Base-by-base conservation (phyloP, 1,140 invertebrate genomes). In the Oryctes rhinoceros region DNA sequence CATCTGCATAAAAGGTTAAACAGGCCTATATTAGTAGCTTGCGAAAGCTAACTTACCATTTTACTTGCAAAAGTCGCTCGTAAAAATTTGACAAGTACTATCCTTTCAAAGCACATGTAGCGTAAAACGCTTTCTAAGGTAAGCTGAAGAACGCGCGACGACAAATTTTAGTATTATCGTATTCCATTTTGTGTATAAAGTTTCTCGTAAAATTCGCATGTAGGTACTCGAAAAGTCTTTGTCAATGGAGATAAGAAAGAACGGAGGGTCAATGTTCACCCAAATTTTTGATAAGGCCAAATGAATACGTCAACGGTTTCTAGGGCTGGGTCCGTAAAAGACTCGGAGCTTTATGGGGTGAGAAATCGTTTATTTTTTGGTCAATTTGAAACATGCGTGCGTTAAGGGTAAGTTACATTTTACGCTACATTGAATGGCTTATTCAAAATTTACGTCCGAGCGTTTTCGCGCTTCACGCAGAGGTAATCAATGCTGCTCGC, bases 1-100 rank as follows among this genome's bases (percentile, higher is more conserved):
- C 59, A 92, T 90, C 92, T 93, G 89, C 20, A 24, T 10, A 78
- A 53, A 4, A 78, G 48, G n/a, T 78, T 20, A 53, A 59, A 78
- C 44, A 20, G 65, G 13, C 20, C 4, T 1, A 62, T 18, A 62
- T 18, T 20, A n/a, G 53, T 62, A 11, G 53, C 13, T n/a, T 13
- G 15, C 53, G 7, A 7, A 15, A 20, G 5, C 39, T 44, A 44
- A 44, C 39, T 44, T 44, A 44, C 39, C 9, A 44, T 10, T 44
- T 44, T 44, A 10, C 5, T 44, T 44, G 39, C 9, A 44, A 10
- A 44, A 3, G 5, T 3, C 5, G 39, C 9, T 44, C 39, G 39
- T 44, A 10, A 10, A 10, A 44, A 44, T 44, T 4, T 44, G 39
- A 44, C 9, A 44, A 44, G 9, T 44, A 44, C 39, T 44, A 44